A percentile compares a stretch with the other conserved stretches of the same genome.
Evolutionary conservation across 1,140 invertebrate genomes (phyloP).

Genomic region (Scaptomyza montana): DNA sequence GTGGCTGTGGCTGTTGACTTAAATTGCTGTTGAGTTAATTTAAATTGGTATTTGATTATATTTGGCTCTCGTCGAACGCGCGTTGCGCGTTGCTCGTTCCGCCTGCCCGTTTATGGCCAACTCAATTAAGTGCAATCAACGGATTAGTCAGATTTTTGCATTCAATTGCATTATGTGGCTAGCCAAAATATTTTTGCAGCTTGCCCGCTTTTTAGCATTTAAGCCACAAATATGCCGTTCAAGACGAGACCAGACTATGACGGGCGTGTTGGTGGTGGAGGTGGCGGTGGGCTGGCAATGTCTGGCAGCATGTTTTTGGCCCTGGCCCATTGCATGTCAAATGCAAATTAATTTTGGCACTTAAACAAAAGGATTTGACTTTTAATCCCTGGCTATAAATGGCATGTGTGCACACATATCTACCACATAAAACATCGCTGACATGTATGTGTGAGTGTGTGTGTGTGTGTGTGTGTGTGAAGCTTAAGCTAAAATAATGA

Average conservation of each 20-base stretch:
- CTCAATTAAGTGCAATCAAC: constrained; percentile 79
- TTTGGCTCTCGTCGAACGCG: constrained; percentile 54
- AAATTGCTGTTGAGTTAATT: constrained; percentile 82
- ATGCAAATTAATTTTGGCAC: constrained; percentile 82
- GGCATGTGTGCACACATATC: constrained; percentile 68
- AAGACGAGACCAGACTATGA: constrained; percentile 42
- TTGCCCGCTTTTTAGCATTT: constrained; percentile 23
- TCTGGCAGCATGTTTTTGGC: constrained; percentile 69
- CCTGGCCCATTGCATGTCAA: constrained; percentile 77
- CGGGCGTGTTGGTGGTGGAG: not conserved
- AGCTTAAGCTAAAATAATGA: constrained; percentile 80
- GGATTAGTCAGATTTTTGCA: constrained; percentile 73
- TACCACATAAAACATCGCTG: constrained; percentile 55
- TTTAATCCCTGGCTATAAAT: constrained; percentile 82
- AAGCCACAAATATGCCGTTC: constrained; percentile 48
- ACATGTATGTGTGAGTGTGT: constrained; percentile 27
- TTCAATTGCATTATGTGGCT: constrained; percentile 56
- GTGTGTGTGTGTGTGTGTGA: constrained; percentile 43
- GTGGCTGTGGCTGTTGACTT: constrained; percentile 55
- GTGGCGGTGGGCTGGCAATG: constrained; percentile 20
- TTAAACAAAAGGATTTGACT: constrained; percentile 82
- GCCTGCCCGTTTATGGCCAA: constrained; percentile 74
- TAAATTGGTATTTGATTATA: constrained; percentile 82
- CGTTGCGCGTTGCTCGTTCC: constrained; percentile 19
- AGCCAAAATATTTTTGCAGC: constrained; percentile 50